Evolutionary conservation across 2,113 vertebrate species (phyloP), one percentile per base, ranked within the genome.

Genomic region (Plotosus lineatus): DNA sequence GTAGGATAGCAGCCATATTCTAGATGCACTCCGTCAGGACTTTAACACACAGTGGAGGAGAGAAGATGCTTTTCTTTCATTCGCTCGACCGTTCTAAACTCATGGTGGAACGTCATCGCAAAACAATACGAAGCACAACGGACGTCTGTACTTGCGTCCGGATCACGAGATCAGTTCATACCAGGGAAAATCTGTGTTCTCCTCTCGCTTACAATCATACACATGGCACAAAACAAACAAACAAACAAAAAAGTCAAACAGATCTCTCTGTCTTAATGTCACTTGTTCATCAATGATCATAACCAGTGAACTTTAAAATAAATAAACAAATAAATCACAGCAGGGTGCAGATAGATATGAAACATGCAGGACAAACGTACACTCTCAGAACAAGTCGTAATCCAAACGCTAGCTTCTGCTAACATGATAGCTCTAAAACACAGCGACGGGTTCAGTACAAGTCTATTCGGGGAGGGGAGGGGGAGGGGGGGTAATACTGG

Each of bases 1-100:
- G 81, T 93, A 94, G 93, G 93, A 94, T 91, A 93, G 92, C 90
- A 94, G 93, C 93, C 93, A 94, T 94, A 89, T 83, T 79, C 85
- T 87, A 85, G 87, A 85, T 88, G 79, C 38, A 88, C 85, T 88
- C 80, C 66, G 66, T 79, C 83, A 74, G 83, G 69, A 53, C 80
- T n/a, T n/a, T n/a, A 53, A 55, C 28, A 71, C n/a, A 31, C 40
- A 44, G 17, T 44, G 3, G 8, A 38, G 21, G 31, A 63, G 33
- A 21, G 26, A 66, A 76, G 42, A 19, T 3, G 17, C 28, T 71
- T 55, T 71, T n/a, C 36, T 46, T 77, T 31, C 21, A 50, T 66
- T 79, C 48, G 15, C 19, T 5, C 42, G 4, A n/a, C n/a, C n/a
- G n/a, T n/a, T n/a, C 28, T 21, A 74, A 28, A 26, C 44, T 17